phyloP scores from a whole-genome alignment of 2,888 invertebrate genomes.

The Netelia inedita region DNA sequence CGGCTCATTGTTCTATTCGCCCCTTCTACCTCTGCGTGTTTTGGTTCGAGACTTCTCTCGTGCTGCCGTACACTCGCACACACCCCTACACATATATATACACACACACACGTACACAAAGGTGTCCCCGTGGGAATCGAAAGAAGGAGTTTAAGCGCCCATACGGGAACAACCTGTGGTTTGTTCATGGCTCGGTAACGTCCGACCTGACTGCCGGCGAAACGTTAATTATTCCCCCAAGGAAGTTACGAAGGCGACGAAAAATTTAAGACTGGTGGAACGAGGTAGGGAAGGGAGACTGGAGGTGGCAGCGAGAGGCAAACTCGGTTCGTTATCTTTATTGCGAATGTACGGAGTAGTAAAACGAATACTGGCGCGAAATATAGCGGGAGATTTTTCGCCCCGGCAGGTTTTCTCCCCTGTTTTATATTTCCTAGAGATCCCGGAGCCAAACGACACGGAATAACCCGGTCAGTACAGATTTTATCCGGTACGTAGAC shows the following conservation, averaged over 20 bases:
- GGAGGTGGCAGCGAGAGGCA: neutral
- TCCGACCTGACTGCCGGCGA: slow-evolving; percentile 46
- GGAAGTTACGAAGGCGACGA: slow-evolving; percentile 45
- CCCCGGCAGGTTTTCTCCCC: slow-evolving; percentile 1
- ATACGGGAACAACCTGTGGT: slow-evolving; percentile 59
- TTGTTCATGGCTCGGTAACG: slow-evolving; percentile 43
- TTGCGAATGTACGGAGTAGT: slow-evolving; percentile 15
- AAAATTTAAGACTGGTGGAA: slow-evolving; percentile 11
- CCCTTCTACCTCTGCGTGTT: slow-evolving; percentile 31
- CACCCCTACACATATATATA: neutral
- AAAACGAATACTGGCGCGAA: slow-evolving; percentile 21
- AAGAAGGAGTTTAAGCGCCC: slow-evolving; percentile 52
- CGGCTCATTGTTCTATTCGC: slow-evolving; percentile 35
- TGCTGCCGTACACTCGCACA: neutral
- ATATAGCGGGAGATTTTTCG: slow-evolving; percentile 21
- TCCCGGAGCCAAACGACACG: slow-evolving; percentile 39
- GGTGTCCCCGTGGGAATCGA: slow-evolving; percentile 57
- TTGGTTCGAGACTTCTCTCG: slow-evolving; percentile 38
- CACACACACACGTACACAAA: slow-evolving; percentile 1
- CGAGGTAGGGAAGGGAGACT: neutral
- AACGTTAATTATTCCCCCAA: slow-evolving; percentile 61
- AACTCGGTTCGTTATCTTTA: slow-evolving; percentile 62
- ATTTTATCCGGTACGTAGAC: slow-evolving; percentile 26
- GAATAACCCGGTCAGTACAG: slow-evolving; percentile 23
- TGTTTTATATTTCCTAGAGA: neutral